These are phyloP conservation scores for Euproctis similis DNA, from an alignment of 2,888 invertebrate species.

Conservation along the genomic window DNA sequence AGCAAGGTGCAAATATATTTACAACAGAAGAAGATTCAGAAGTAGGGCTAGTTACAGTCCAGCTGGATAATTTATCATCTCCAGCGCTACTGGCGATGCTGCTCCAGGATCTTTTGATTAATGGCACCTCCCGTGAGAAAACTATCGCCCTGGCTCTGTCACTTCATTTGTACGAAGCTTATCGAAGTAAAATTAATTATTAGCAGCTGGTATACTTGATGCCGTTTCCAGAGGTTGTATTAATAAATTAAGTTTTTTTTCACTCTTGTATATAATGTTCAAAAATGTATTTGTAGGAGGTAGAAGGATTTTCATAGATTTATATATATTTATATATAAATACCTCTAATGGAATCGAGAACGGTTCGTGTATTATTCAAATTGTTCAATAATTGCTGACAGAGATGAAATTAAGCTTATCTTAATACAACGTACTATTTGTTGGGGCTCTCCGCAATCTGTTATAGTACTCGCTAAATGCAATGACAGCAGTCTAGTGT, in stretches of 20 bases:
- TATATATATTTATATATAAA: too few relatives aligned
- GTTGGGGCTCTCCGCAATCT: too few relatives aligned
- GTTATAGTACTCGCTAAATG: too few relatives aligned
- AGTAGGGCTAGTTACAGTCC: slow-evolving; percentile 41
- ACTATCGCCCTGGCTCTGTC: slow-evolving; percentile 50
- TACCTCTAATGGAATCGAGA: too few relatives aligned
- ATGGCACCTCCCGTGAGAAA: slow-evolving; percentile 54
- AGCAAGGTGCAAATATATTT: slow-evolving; percentile 26
- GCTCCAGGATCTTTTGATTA: slow-evolving; percentile 48
- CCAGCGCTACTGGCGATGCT: slow-evolving; percentile 18
- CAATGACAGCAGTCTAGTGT: too few relatives aligned
- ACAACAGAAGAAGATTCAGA: slow-evolving; percentile 17
- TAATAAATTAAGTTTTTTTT: too few relatives aligned
- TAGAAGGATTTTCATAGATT: too few relatives aligned
- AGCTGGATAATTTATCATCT: slow-evolving; percentile 51
- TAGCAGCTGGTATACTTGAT: too few relatives aligned
- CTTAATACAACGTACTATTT: too few relatives aligned
- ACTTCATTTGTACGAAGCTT: slow-evolving; percentile 44
- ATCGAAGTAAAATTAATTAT: slow-evolving; percentile 41
- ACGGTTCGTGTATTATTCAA: slow-evolving; percentile 63
- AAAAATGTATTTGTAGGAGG: too few relatives aligned
- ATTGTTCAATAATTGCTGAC: slow-evolving; percentile 46
- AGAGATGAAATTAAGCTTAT: slow-evolving; percentile 26
- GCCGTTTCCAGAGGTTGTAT: too few relatives aligned
- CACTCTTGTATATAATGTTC: too few relatives aligned